Conservation (phyloP, 2,797 vertebrate species). For the Meriones psammophilus region DNA sequence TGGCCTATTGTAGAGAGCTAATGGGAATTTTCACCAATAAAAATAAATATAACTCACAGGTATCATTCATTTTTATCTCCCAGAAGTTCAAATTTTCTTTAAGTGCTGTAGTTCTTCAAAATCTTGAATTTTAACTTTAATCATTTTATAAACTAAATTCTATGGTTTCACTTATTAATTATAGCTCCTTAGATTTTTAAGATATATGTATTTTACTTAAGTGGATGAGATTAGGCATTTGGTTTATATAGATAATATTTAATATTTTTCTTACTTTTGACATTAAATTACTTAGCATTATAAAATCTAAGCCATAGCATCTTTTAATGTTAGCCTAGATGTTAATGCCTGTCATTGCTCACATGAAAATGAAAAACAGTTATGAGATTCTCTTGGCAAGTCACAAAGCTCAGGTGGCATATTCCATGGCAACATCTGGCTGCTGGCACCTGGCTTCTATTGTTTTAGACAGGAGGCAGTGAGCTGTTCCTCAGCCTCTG, state of each 20-base stretch:
- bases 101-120: neutral
- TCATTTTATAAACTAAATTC: neutral
- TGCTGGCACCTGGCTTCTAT: neutral
- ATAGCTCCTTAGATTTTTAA: neutral
- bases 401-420: neutral
- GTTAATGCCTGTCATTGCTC: neutral
- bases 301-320: neutral
- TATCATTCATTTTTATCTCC: neutral
- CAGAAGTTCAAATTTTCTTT: neutral
- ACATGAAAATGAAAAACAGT: neutral
- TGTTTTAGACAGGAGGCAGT: neutral
- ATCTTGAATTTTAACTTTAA: neutral
- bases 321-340: neutral
- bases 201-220: neutral
- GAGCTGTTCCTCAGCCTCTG: neutral
- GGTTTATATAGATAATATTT: neutral
- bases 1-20: neutral
- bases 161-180: constrained; percentile 4
- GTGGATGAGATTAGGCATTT: neutral
- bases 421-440: neutral
- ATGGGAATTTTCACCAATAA: neutral
- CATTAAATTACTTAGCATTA: neutral
- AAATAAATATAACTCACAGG: neutral
- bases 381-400: neutral
- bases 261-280: neutral